These are phyloP conservation scores for Anableps anableps DNA, from an alignment of 2,797 vertebrate genomes.

Conservation along the genomic window DNA sequence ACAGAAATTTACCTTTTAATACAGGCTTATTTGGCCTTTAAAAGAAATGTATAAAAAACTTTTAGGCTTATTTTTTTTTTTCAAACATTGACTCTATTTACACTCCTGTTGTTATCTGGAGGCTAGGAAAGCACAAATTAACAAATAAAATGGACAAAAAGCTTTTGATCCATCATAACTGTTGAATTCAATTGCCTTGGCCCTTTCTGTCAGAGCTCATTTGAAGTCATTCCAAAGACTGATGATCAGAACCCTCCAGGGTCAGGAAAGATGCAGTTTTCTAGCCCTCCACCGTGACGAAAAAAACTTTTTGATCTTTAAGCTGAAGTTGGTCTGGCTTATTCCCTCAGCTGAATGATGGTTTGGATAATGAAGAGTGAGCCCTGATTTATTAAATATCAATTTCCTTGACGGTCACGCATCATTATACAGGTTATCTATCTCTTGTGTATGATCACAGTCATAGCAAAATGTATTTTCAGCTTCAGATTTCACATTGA, in stretches of 20 bases:
- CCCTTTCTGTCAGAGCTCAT: constrained; percentile 67
- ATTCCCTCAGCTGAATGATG: constrained; percentile 59
- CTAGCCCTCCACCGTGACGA: constrained; percentile 45
- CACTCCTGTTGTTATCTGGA: neutral
- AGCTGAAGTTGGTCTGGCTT: constrained; percentile 51
- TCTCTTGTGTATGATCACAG: constrained; percentile 41
- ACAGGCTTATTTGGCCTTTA: neutral
- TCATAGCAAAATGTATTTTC: neutral
- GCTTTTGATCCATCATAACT: constrained; percentile 61
- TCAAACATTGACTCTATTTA: neutral
- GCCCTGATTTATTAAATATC: constrained; percentile 74
- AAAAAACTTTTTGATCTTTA: constrained; percentile 57
- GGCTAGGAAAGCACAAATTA: neutral
- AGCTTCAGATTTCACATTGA: neutral
- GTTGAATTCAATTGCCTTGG: constrained; percentile 65
- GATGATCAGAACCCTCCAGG: constrained; percentile 64
- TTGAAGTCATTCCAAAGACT: constrained; percentile 73
- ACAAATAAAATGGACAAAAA: constrained; percentile 12
- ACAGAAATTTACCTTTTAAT: constrained; percentile 17
- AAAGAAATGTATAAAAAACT: neutral
- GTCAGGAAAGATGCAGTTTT: constrained; percentile 63
- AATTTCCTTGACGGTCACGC: constrained; percentile 68
- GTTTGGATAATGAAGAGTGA: constrained; percentile 66
- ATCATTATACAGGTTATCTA: constrained; percentile 63
- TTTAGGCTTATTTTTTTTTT: neutral